These are phyloP conservation scores for Pterois miles DNA, from an alignment of 2,797 vertebrate genomes.

Conservation along the genomic window DNA sequence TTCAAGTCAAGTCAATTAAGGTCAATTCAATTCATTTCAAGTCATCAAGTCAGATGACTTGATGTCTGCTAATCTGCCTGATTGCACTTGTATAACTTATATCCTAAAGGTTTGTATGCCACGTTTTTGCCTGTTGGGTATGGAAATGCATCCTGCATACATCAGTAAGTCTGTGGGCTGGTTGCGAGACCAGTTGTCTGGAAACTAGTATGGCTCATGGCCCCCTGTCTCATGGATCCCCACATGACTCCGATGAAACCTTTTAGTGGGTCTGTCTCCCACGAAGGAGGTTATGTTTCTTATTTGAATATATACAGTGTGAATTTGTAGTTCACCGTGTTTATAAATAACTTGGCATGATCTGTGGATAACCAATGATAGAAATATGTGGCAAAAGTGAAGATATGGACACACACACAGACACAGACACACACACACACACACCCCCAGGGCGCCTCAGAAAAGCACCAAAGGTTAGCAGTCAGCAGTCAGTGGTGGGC, in stretches of 20 bases:
- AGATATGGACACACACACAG: neutral
- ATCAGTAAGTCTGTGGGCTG: neutral
- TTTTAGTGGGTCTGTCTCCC: neutral
- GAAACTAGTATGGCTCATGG: neutral
- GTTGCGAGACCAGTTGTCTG: neutral
- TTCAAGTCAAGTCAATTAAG: too few species aligned
- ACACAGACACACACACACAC: neutral
- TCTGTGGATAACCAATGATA: constrained; percentile 28
- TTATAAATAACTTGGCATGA: neutral
- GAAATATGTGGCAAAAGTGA: constrained; percentile 32
- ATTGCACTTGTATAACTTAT: neutral
- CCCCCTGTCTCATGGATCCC: neutral
- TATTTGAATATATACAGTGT: neutral
- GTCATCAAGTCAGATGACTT: too few species aligned
- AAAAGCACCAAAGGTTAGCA: constrained; percentile 41
- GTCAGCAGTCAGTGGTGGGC: constrained; percentile 45
- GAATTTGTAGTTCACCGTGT: neutral
- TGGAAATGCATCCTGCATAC: neutral
- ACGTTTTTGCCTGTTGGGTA: neutral
- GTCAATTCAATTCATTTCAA: too few species aligned
- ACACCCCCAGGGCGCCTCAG: constrained; percentile 1
- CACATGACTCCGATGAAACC: constrained; percentile 20
- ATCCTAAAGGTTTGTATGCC: neutral
- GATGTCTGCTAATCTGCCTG: neutral
- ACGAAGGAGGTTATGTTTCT: neutral